Conservation (phyloP, 2,113 vertebrate species). For the Chaetodon auriga region DNA sequence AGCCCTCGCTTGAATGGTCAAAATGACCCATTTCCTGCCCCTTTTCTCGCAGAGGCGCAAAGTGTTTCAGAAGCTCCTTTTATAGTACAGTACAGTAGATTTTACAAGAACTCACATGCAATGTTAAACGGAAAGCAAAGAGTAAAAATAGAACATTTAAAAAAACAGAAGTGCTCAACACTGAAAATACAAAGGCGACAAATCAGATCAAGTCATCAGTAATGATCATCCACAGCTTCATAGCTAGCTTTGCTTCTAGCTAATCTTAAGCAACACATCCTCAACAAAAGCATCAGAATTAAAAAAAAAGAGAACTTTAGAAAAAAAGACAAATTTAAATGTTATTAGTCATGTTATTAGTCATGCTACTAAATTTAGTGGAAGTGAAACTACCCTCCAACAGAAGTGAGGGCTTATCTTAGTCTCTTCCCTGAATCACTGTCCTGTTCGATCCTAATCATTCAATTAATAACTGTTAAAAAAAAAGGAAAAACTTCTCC, state of each 20-base stretch:
- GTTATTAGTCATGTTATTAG: background rate
- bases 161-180: background rate
- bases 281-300: background rate
- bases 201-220: background rate
- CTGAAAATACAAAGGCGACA: background rate
- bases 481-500: background rate
- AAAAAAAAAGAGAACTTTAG: too few species aligned
- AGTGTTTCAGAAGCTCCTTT: slow-evolving; percentile 8
- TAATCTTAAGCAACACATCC: background rate
- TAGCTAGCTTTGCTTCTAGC: background rate
- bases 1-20: background rate
- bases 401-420: background rate
- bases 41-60: background rate
- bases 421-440: background rate
- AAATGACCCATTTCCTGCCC: background rate
- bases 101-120: slow-evolving; percentile 25
- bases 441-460: background rate
- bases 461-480: background rate
- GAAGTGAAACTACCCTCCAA: background rate
- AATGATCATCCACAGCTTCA: background rate
- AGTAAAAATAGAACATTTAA: background rate
- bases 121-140: background rate
- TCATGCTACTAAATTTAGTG: background rate
- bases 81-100: background rate
- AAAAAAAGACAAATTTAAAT: background rate